Percentiles rank a stretch among this genome's conserved stretches.
phyloP scores from a whole-genome alignment of 1,140 invertebrate genomes.

The Conus ventricosus region DNA sequence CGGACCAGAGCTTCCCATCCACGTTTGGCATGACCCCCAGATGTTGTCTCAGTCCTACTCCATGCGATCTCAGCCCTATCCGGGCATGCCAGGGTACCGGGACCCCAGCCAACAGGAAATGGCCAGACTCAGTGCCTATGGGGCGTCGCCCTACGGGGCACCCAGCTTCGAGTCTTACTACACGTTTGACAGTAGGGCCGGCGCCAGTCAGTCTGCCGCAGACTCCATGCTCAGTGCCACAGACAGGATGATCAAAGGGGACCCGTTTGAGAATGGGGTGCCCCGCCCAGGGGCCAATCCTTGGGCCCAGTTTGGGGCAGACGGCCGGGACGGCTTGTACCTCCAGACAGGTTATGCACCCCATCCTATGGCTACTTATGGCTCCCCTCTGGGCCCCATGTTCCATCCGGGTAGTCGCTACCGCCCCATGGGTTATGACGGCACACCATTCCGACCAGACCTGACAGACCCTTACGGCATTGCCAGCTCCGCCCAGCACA shows the following conservation, averaged over 20 bases:
- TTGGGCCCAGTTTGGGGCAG: slow-evolving; percentile 30
- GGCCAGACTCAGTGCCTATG: slow-evolving; percentile 18
- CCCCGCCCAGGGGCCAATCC: slow-evolving; percentile 23
- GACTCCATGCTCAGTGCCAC: slow-evolving; percentile 23
- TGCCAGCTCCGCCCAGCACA: neutral
- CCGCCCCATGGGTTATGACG: slow-evolving; percentile 33
- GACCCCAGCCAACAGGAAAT: slow-evolving; percentile 26
- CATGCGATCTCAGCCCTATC: slow-evolving; percentile 27
- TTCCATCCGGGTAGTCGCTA: slow-evolving; percentile 25
- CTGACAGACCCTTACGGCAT: slow-evolving; percentile 15
- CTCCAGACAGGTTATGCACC: slow-evolving; percentile 3
- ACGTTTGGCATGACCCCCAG: slow-evolving; percentile 15
- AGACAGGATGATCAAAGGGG: slow-evolving; percentile 26
- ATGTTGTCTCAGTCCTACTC: slow-evolving; percentile 30
- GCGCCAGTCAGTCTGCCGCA: neutral
- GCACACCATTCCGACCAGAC: slow-evolving; percentile 7
- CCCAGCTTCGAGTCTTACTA: slow-evolving; percentile 31
- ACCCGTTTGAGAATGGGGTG: slow-evolving; percentile 31
- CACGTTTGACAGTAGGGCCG: slow-evolving; percentile 16
- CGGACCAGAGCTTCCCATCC: slow-evolving; percentile 29
- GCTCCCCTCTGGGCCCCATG: slow-evolving; percentile 5
- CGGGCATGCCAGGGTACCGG: slow-evolving; percentile 14
- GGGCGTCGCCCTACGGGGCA: neutral
- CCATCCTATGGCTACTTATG: slow-evolving; percentile 1
- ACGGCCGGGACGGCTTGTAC: slow-evolving; percentile 25